Percentiles rank a stretch among this genome's conserved stretches.
These are phyloP conservation scores for Geotrypetes seraphini DNA, from an alignment of 2,797 vertebrate genomes.

Conservation along the genomic window DNA sequence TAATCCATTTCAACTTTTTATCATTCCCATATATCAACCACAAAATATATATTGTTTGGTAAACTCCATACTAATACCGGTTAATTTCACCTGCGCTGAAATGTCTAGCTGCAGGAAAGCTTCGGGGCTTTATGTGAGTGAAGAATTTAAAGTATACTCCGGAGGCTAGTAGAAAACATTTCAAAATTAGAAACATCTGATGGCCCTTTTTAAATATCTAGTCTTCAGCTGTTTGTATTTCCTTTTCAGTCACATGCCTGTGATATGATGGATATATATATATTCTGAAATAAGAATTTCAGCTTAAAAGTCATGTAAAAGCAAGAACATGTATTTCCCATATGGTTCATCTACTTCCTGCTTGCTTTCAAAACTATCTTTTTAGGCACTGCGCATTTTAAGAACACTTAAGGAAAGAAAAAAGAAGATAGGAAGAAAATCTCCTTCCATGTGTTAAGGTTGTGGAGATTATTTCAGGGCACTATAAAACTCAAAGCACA, in stretches of 20 bases:
- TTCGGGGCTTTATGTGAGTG: not conserved
- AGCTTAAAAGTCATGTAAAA: conserved; percentile 20
- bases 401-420: too few species aligned
- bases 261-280: not conserved
- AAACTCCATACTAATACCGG: too few species aligned
- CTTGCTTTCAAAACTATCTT: conserved; percentile 18
- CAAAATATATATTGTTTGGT: too few species aligned
- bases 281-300: conserved; percentile 26
- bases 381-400: too few species aligned
- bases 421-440: too few species aligned
- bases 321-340: conserved; percentile 12
- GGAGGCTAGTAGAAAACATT: conserved; percentile 24
- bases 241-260: conserved; percentile 15
- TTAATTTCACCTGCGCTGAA: not conserved
- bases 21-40: conserved; percentile 2
- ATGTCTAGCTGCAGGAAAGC: conserved; percentile 3
- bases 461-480: too few species aligned
- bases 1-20: not conserved
- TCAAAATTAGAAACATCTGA: conserved; percentile 22
- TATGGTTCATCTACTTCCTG: conserved; percentile 13
- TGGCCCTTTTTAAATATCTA: conserved; percentile 14
- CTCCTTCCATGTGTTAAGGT: too few species aligned
- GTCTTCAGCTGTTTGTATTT: conserved; percentile 17
- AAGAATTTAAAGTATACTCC: conserved; percentile 18
- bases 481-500: too few species aligned